Conservation (phyloP, 2,113 vertebrate species). For the Lophotis ruficrista region DNA sequence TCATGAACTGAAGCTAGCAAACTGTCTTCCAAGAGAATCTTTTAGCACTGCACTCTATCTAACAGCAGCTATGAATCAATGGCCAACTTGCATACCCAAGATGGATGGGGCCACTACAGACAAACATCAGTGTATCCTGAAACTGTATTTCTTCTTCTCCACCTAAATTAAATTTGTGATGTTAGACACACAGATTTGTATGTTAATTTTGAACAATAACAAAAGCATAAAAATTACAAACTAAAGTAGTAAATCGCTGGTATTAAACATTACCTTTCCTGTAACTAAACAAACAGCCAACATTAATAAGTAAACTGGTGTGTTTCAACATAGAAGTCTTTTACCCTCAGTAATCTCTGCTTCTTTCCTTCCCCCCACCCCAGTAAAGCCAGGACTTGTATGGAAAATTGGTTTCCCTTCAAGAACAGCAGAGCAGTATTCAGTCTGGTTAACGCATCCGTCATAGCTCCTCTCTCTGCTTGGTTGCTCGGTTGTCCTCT, state of each 20-base stretch:
- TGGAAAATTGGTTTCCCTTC: not conserved
- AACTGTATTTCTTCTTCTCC: not conserved
- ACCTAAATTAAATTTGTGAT: not conserved
- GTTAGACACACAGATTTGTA: not conserved
- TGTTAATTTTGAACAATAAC: slow-evolving; percentile 30
- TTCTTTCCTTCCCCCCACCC: not conserved
- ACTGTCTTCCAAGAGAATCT: not conserved
- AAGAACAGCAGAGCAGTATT: not conserved
- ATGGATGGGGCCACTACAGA: not conserved
- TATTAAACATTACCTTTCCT: not conserved
- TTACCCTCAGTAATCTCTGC: not conserved
- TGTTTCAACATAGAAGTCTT: not conserved
- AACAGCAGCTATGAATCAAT: not conserved
- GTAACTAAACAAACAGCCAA: slow-evolving; percentile 15
- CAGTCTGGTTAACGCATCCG: not conserved
- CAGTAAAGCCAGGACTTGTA: not conserved
- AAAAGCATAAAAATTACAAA: not conserved
- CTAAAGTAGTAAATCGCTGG: not conserved
- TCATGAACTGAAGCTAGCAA: not conserved
- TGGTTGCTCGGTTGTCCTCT: slow-evolving; percentile 78
- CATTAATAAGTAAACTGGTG: slow-evolving; percentile 10
- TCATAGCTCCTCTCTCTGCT: slow-evolving; percentile 85
- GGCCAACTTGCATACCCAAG: not conserved
- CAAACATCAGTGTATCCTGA: not conserved
- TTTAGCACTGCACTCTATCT: not conserved